A percentile compares a stretch with the other conserved stretches of the same genome.
phyloP scores from a whole-genome alignment of 2,113 vertebrate genomes.

The Arizona elegans region DNA sequence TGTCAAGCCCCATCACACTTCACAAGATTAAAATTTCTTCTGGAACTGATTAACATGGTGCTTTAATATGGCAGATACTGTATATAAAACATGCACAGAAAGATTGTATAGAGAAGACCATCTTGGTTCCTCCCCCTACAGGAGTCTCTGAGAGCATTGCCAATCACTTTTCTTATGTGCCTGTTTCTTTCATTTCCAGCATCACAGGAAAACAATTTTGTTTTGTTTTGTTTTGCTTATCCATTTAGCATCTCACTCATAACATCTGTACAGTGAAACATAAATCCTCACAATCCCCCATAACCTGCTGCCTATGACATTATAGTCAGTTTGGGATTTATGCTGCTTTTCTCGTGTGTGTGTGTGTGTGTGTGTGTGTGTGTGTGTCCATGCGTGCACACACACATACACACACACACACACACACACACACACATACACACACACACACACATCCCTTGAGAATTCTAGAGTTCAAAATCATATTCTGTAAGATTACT shows the following conservation, averaged over 20 bases:
- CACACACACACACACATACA: not conserved
- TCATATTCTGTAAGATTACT: not conserved
- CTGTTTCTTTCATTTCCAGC: not conserved
- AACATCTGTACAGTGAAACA: conserved; percentile 22
- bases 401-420: too few species aligned
- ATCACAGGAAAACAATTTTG: not conserved
- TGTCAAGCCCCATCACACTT: not conserved
- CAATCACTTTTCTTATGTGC: not conserved
- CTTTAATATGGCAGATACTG: not conserved
- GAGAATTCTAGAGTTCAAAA: not conserved
- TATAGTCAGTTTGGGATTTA: conserved; percentile 8
- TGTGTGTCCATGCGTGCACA: too few species aligned
- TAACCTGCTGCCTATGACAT: not conserved
- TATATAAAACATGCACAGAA: not conserved
- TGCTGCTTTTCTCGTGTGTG: not conserved
- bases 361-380: too few species aligned
- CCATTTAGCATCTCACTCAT: conserved; percentile 3
- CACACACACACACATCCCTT: not conserved
- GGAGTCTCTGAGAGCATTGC: not conserved
- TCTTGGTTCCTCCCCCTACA: not conserved
- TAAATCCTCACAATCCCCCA: conserved; percentile 23
- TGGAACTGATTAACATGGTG: not conserved
- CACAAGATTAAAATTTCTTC: not conserved
- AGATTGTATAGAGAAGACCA: not conserved
- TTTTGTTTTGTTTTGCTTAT: not conserved